phyloP scores from a whole-genome alignment of 2,888 invertebrate species.

The Lasioglossum vierecki region DNA sequence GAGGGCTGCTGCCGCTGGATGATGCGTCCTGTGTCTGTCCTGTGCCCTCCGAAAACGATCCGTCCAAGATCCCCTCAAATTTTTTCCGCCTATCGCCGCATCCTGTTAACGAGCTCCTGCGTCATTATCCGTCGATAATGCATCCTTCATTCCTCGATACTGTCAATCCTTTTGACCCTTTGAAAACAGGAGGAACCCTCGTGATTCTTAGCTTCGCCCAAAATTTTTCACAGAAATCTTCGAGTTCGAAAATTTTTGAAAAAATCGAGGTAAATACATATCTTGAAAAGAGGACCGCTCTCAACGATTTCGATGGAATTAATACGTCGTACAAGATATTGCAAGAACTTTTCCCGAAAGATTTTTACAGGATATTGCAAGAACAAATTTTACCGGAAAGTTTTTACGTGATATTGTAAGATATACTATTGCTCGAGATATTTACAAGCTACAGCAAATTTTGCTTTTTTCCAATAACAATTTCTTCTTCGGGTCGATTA shows the following conservation, averaged over 20 bases:
- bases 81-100: constrained; percentile 8
- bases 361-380: no score
- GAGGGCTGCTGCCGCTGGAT: constrained; percentile 28
- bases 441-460: not conserved
- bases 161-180: not conserved
- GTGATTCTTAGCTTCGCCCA: not conserved
- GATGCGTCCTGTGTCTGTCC: not conserved
- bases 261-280: not conserved
- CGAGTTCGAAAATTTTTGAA: no score
- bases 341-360: no score
- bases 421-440: not conserved
- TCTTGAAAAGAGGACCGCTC: not conserved
- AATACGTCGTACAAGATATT: no score
- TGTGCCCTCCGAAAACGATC: constrained; percentile 33
- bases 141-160: constrained; percentile 5
- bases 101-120: constrained; percentile 44
- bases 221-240: not conserved
- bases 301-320: not conserved
- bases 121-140: constrained; percentile 19
- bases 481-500: no score
- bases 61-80: constrained; percentile 22
- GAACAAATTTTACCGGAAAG: no score
- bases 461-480: not conserved
- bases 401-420: no score
- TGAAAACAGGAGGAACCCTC: not conserved